Evolutionary conservation across 2,113 vertebrate species (phyloP), one percentile per base, ranked within the genome.

Genomic region (Rana temporaria): DNA sequence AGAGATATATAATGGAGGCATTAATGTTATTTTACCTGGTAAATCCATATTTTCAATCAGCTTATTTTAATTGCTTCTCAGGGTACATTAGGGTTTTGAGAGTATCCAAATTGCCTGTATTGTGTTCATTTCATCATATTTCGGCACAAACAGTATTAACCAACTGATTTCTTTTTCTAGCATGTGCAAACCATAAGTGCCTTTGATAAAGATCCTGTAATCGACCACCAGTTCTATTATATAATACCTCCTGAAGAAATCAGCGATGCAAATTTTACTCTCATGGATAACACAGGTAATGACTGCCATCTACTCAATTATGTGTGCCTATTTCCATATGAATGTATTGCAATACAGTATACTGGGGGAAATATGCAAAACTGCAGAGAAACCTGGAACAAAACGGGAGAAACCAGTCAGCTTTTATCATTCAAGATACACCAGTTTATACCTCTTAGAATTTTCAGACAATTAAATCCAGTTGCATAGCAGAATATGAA

Each of bases 271-370:
- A 90, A 90, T 89, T 99, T 99, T 91, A 93, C 88, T 9, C 86
- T 99, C 69, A 91, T 89, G 87, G 96, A 99, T 88, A 97, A 98
- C 90, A 90, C 94, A 97, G 96, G 97, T 98, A 84, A 19, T 63
- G 62, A 30, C 5, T 15, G 22, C 65, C 6, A 60, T 24, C 30
- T 60, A 60, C 8, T 66, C 30, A 15, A 22, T 24, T 52, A 64
- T 32, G 52, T 64, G 18, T n/a, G 62, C 48, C 32, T 63, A 15
- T 63, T 63, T 73, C 24, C n/a, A 24, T 64, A 6, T 64, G 20
- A 26, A 64, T 22, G n/a, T 42, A 42, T 9, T 42, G 42, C 42
- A 24, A 20, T 67, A 18, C 7, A 32, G 34, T 18, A 67, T 34
- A 18, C 11, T 20, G 6, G 12, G 34, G 7, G 1, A 7, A 4